A percentile compares a stretch with the other conserved stretches of the same genome.
Evolutionary conservation across 2,888 invertebrate species (phyloP).

Genomic region (Apotomis betuletana): DNA sequence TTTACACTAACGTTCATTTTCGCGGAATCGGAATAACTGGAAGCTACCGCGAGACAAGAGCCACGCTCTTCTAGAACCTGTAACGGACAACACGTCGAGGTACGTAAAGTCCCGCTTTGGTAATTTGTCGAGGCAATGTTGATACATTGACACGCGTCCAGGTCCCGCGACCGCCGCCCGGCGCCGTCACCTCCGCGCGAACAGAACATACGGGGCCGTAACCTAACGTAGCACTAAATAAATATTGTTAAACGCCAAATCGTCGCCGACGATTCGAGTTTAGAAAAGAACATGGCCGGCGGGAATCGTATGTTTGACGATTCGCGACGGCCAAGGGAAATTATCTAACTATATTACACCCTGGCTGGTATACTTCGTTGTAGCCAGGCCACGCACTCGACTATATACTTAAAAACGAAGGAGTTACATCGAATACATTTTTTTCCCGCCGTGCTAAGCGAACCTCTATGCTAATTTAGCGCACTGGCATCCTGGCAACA

Average conservation of each 20-base stretch:
- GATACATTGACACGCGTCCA: too few relatives aligned
- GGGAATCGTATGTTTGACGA: conserved; percentile 47
- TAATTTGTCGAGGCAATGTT: too few relatives aligned
- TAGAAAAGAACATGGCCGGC: conserved; percentile 49
- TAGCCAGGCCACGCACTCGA: conserved; percentile 43
- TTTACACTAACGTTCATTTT: not conserved
- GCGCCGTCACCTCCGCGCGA: conserved; percentile 30
- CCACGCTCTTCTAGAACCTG: not conserved
- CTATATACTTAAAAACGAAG: conserved; percentile 53
- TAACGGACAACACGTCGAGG: not conserved
- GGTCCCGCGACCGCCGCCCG: conserved; percentile 9
- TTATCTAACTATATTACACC: conserved; percentile 64
- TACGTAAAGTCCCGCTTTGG: not conserved
- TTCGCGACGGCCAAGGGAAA: conserved; percentile 47
- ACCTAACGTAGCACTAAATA: conserved; percentile 64
- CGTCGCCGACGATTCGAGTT: conserved; percentile 46
- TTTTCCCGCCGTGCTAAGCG: conserved; percentile 66
- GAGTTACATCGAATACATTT: conserved; percentile 42
- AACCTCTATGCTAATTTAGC: conserved; percentile 45
- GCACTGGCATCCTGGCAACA: conserved; percentile 38
- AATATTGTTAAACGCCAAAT: conserved; percentile 56
- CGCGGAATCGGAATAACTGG: not conserved
- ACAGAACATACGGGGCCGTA: conserved; percentile 49
- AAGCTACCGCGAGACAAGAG: not conserved
- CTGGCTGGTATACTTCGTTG: conserved; percentile 43